Conservation (phyloP, 2,113 vertebrate genomes). For the Percina caprodes region DNA sequence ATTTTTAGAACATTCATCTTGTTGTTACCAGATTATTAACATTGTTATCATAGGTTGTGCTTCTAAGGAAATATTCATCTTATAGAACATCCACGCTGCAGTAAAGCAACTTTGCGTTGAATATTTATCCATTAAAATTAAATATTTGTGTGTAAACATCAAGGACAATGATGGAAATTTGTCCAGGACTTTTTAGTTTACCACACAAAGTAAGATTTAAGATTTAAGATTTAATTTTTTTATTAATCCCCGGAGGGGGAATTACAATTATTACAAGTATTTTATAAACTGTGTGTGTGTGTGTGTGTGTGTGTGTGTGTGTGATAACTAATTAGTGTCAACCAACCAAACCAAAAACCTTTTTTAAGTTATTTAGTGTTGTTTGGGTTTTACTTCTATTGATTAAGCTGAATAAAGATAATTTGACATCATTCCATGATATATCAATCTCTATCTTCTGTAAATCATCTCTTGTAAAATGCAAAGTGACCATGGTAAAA, state of each 20-base stretch:
- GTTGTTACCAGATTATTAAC: background rate
- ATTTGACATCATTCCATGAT: background rate
- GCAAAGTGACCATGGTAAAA: background rate
- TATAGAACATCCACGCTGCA: background rate
- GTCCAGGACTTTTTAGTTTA: background rate
- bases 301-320: too few species aligned
- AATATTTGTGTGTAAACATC: background rate
- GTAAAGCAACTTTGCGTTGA: background rate
- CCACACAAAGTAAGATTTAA: background rate
- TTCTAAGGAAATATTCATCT: background rate
- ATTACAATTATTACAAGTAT: too few species aligned
- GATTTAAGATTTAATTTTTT: too few species aligned
- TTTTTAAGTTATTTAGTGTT: background rate
- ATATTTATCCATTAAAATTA: background rate
- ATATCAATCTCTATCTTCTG: background rate
- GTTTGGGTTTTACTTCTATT: background rate
- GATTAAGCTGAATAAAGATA: background rate
- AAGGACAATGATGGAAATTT: background rate
- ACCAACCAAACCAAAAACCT: background rate
- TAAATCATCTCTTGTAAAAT: background rate
- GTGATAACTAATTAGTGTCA: too few species aligned
- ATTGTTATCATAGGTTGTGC: slow-evolving; percentile 1
- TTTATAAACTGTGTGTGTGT: too few species aligned
- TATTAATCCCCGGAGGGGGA: too few species aligned
- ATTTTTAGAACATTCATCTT: background rate